Percentiles rank a stretch among this genome's conserved stretches.
Conservation (phyloP, 2,888 invertebrate species). For the Yponomeuta cagnagella region DNA sequence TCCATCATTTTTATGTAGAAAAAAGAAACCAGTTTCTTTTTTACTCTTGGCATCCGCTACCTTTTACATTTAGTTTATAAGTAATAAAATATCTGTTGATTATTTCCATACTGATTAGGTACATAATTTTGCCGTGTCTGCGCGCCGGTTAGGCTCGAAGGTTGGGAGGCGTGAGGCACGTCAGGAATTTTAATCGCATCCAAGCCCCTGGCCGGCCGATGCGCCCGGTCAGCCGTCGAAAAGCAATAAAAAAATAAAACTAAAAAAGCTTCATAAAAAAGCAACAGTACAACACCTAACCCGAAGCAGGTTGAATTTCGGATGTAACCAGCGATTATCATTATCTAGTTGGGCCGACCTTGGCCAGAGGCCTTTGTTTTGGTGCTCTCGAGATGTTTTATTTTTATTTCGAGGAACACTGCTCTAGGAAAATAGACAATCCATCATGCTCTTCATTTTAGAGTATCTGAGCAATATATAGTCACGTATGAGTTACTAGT, state of each 20-base stretch:
- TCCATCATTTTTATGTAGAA: not conserved
- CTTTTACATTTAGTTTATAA: not conserved
- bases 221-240: slow-evolving; percentile 35
- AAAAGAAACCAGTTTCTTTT: not conserved
- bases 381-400: not conserved
- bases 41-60: not conserved
- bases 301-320: slow-evolving; percentile 53
- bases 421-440: not conserved
- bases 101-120: not conserved
- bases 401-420: not conserved
- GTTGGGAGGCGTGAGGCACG: slow-evolving; percentile 66
- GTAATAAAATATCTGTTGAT: not conserved
- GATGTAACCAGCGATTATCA: slow-evolving; percentile 47
- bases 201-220: slow-evolving; percentile 46
- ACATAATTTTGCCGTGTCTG: slow-evolving; percentile 37
- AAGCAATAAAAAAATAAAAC: slow-evolving; percentile 45
- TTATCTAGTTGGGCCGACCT: slow-evolving; percentile 37
- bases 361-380: slow-evolving; percentile 22
- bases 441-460: too few species aligned
- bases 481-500: not conserved
- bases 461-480: too few species aligned
- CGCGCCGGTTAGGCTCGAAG: slow-evolving; percentile 40
- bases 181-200: slow-evolving; percentile 73
- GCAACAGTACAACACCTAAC: slow-evolving; percentile 35
- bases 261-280: slow-evolving; percentile 8